Base-by-base conservation (phyloP, 2,888 invertebrate species). In the Melanostoma scalare region DNA sequence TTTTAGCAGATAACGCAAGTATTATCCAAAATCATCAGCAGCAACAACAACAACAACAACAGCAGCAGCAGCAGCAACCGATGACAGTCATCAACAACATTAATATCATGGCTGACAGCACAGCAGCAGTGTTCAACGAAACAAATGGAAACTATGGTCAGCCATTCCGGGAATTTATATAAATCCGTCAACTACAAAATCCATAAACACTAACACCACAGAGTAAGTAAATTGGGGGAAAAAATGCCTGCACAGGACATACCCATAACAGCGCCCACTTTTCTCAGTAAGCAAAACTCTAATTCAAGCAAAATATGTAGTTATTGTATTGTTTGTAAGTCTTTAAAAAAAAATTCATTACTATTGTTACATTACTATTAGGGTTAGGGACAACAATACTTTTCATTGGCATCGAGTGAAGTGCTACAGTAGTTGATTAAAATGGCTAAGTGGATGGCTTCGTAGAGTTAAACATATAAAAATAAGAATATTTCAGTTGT, bases 111-210 rank as follows among this genome's bases (percentile, higher is more conserved):
- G 53, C 77, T 87, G 86, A 89, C 30, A 76, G 65, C 55, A 80
- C 84, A 78, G 68, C 85, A 73, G 68, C 85, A 2, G 86, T 84
- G 33, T 86, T 73, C 60, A 89, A 90, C 74, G 74, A 88, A 3
- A 89, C 89, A 86, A 89, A 89, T 69, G 89, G 89, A 81, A 90
- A 88, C 85, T 90, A 89, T 74, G 90, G 91, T 76, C 91, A 91
- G 80, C 90, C 90, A 6, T 90, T 91, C 86, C 89, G 90, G 85
- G 91, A 90, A 85, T 91, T 90, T 85, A 87, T 91, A 72, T 90
- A 90, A 90, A 85, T 50, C n/a, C 42, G 38, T 30, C 20, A 20
- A 31, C 20, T 20, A 20, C 20, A 20, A 20, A 20, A 20, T 20
- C 20, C 20, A n/a, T 10, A n/a, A 30, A 40, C 20, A n/a, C 52